Evolutionary conservation across 2,888 invertebrate species (phyloP).

Genomic region (Drosophila histrio): DNA sequence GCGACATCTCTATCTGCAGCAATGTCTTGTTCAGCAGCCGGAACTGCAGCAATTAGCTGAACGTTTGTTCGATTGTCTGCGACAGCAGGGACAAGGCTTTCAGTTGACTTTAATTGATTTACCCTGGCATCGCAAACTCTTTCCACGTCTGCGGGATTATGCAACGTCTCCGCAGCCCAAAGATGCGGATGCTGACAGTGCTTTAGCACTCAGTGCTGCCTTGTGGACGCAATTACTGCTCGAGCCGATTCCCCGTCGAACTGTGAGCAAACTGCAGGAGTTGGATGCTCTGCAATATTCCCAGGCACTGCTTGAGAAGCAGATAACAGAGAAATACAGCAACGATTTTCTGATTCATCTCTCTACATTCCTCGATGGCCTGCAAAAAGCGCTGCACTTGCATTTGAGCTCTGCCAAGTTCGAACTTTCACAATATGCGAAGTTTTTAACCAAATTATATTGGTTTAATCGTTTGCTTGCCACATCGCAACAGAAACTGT

Average conservation of each 20-base stretch:
- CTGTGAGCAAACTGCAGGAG: conserved; percentile 59
- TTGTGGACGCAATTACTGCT: conserved; percentile 71
- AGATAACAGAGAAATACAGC: conserved; percentile 76
- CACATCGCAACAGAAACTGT: conserved; percentile 71
- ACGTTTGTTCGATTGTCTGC: conserved; percentile 33
- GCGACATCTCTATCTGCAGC: conserved; percentile 78
- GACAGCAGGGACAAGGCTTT: conserved; percentile 18
- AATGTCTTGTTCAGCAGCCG: conserved; percentile 40
- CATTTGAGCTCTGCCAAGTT: conserved; percentile 59
- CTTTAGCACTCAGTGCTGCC: conserved; percentile 62
- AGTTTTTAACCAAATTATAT: conserved; percentile 69
- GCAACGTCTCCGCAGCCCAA: conserved; percentile 12
- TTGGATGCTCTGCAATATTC: conserved; percentile 81
- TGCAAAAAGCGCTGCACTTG: conserved; percentile 56
- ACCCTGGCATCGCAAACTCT: conserved; percentile 83
- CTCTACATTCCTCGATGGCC: conserved; percentile 61
- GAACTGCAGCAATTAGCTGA: conserved; percentile 51
- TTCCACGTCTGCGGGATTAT: conserved; percentile 82
- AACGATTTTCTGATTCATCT: conserved; percentile 77
- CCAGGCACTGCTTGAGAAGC: conserved; percentile 68
- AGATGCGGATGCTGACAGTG: conserved; percentile 30
- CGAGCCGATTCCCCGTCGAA: conserved; percentile 49
- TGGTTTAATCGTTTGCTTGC: conserved; percentile 82
- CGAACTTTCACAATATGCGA: conserved; percentile 62
- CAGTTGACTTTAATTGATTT: conserved; percentile 40